phyloP scores from a whole-genome alignment of 2,113 vertebrate species.

The Tapirus terrestris region DNA sequence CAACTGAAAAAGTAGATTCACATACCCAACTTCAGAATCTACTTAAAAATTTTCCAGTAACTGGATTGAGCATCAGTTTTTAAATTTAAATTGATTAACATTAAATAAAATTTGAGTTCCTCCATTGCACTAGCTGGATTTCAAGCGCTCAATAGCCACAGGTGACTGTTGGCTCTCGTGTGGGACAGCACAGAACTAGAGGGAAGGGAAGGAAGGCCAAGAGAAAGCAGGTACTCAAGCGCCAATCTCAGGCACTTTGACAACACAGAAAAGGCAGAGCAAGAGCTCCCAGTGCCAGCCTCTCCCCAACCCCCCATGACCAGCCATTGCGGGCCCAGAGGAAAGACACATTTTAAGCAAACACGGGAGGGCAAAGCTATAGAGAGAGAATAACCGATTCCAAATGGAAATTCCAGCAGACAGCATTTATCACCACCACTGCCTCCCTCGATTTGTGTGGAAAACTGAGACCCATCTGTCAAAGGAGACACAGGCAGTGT shows the following conservation, averaged over 20 bases:
- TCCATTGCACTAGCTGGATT: background rate
- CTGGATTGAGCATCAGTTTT: background rate
- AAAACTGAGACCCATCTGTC: background rate
- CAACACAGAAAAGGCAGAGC: background rate
- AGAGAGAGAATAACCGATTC: background rate
- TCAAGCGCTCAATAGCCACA: background rate
- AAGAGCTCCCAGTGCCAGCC: background rate
- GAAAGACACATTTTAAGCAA: background rate
- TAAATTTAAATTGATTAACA: background rate
- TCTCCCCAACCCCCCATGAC: background rate
- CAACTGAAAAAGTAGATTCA: background rate
- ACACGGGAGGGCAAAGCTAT: background rate
- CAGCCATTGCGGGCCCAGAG: background rate
- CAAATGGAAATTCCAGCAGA: background rate
- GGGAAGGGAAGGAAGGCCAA: background rate
- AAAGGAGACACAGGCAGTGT: background rate
- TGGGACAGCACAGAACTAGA: background rate
- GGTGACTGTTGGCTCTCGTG: background rate
- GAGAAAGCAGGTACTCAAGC: background rate
- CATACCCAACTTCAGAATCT: background rate
- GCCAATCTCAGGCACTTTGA: background rate
- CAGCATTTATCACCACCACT: background rate
- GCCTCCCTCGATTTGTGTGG: background rate
- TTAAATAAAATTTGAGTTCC: background rate
- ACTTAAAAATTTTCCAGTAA: background rate